phyloP scores from a whole-genome alignment of 2,888 invertebrate species.

The Cistogaster globosa region DNA sequence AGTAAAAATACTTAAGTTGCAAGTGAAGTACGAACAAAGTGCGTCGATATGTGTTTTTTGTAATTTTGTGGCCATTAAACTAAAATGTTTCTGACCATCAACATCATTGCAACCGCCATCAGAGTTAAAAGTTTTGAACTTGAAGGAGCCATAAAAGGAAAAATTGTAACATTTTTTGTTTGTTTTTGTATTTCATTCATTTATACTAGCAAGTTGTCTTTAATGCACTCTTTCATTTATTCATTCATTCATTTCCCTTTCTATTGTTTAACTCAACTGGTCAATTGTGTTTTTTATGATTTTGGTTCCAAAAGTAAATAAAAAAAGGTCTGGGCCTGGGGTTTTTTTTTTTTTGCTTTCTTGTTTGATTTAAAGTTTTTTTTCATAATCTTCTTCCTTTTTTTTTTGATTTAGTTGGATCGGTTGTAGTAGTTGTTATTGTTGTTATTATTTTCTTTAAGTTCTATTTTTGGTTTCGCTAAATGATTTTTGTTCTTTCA shows the following conservation, averaged over 20 bases:
- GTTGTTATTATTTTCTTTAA: conserved; percentile 48
- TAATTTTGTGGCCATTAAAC: conserved; percentile 34
- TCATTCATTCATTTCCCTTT: conserved; percentile 68
- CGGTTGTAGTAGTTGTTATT: conserved; percentile 34
- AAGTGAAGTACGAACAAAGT: conserved; percentile 62
- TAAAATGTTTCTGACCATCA: conserved; percentile 46
- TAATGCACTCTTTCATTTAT: conserved; percentile 40
- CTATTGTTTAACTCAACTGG: conserved; percentile 35
- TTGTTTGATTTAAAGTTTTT: conserved; percentile 30
- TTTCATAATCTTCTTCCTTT: background rate
- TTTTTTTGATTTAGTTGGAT: conserved; percentile 48
- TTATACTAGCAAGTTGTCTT: conserved; percentile 29
- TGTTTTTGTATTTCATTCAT: conserved; percentile 17
- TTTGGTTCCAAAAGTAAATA: background rate
- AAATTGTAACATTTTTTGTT: conserved; percentile 29
- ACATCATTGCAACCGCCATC: conserved; percentile 11
- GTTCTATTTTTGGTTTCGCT: conserved; percentile 80
- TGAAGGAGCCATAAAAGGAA: conserved; percentile 55
- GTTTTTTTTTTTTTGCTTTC: conserved; percentile 12
- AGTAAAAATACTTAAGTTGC: conserved; percentile 29
- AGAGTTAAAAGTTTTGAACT: conserved; percentile 67
- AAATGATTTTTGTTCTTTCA: conserved; percentile 83
- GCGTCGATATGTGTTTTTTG: conserved; percentile 18
- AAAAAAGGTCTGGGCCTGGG: conserved; percentile 52
- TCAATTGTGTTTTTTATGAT: conserved; percentile 39